Evolutionary conservation across 2,888 invertebrate species (phyloP).

Genomic region (Cryptophagus acutangulus): DNA sequence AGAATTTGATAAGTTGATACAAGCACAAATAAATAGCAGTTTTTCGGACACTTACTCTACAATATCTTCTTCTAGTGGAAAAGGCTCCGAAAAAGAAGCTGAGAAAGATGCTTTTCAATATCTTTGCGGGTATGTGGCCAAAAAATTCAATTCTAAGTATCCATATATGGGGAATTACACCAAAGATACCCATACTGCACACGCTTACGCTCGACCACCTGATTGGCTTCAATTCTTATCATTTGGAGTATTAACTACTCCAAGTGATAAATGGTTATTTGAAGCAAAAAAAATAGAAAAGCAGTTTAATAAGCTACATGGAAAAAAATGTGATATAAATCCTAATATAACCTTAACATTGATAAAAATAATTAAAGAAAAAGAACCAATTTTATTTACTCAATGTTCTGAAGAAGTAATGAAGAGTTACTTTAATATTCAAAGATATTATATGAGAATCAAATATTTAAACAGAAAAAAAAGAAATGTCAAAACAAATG

Average conservation of each 20-base stretch:
- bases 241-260: slow-evolving; percentile 20
- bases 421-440: too few species aligned
- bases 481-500: too few species aligned
- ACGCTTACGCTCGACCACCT: slow-evolving; percentile 14
- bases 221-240: slow-evolving; percentile 19
- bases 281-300: slow-evolving; percentile 2
- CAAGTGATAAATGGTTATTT: neutral
- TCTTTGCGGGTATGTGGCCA: slow-evolving; percentile 21
- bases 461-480: too few species aligned
- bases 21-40: neutral
- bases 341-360: slow-evolving; percentile 6
- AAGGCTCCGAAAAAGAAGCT: neutral
- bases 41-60: neutral
- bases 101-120: slow-evolving; percentile 9
- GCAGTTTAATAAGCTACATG: neutral
- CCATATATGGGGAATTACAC: slow-evolving; percentile 19
- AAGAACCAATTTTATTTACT: too few species aligned
- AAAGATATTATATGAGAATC: too few species aligned
- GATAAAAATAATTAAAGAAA: too few species aligned
- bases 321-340: slow-evolving; percentile 1
- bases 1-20: neutral
- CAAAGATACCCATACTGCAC: slow-evolving; percentile 7
- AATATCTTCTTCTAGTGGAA: neutral
- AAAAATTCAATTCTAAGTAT: slow-evolving; percentile 16
- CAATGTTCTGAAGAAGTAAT: too few species aligned